phyloP scores from a whole-genome alignment of 2,888 invertebrate species.

The Ophioninae sp. region DNA sequence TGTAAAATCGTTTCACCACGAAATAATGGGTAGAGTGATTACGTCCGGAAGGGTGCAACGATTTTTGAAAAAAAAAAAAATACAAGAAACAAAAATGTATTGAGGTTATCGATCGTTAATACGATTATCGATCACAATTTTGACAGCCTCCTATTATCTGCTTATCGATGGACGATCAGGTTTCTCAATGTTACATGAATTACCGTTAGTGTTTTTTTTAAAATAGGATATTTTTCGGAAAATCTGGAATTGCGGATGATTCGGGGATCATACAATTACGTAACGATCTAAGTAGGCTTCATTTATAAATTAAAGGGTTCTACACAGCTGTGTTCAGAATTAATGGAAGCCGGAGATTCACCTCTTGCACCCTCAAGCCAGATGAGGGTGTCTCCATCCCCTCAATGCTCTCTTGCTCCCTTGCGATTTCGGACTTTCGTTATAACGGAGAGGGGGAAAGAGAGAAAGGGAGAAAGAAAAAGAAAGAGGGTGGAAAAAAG shows the following conservation, averaged over 20 bases:
- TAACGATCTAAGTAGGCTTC: conserved; percentile 46
- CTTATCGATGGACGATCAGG: not conserved
- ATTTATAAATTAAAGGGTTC: conserved; percentile 1
- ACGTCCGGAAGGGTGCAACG: too few relatives aligned
- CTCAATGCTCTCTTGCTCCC: not conserved
- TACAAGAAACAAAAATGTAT: too few relatives aligned
- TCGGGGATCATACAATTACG: conserved; percentile 40
- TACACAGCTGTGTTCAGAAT: conserved; percentile 1
- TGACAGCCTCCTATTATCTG: not conserved
- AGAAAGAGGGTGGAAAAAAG: conserved; percentile 21
- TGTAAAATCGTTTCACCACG: too few relatives aligned
- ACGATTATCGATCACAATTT: not conserved
- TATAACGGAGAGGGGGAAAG: not conserved
- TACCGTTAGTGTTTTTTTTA: not conserved
- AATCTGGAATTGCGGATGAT: not conserved
- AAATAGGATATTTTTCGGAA: not conserved
- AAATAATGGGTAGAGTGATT: too few relatives aligned
- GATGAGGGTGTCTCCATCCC: conserved; percentile 2
- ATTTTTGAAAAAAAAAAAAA: too few relatives aligned
- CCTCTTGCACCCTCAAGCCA: not conserved
- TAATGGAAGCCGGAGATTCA: conserved; percentile 27
- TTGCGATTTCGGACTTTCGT: not conserved
- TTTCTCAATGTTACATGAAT: not conserved
- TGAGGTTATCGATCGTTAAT: not conserved
- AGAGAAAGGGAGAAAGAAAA: conserved; percentile 22